Percentiles rank a stretch among this genome's conserved stretches.
phyloP scores from a whole-genome alignment of 2,113 vertebrate genomes.

The Brienomyrus brachyistius region DNA sequence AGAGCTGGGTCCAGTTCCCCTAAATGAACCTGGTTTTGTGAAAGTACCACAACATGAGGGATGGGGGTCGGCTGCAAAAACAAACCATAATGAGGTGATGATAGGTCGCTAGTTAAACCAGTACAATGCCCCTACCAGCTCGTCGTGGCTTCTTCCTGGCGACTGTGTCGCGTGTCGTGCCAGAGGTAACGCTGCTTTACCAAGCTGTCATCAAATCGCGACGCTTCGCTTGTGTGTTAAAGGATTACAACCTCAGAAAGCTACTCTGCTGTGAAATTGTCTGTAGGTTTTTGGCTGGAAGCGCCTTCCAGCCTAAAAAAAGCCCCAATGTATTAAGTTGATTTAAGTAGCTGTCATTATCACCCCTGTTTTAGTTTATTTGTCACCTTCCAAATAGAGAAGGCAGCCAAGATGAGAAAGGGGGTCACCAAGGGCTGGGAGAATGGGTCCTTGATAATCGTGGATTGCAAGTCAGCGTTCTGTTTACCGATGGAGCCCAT shows the following conservation, averaged over 20 bases:
- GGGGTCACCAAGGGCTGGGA: background rate
- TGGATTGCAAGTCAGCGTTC: background rate
- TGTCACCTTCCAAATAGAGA: background rate
- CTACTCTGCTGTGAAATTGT: conserved; percentile 11
- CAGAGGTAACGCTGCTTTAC: background rate
- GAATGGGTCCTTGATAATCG: background rate
- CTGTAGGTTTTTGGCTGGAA: conserved; percentile 10
- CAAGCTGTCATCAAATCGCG: conserved; percentile 12
- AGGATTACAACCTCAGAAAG: conserved; percentile 20
- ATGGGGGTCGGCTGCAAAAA: background rate
- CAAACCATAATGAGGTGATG: background rate
- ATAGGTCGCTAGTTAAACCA: background rate
- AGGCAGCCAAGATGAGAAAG: background rate
- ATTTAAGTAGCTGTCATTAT: conserved; percentile 11
- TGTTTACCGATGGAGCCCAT: background rate
- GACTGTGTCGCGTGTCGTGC: background rate
- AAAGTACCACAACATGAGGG: background rate
- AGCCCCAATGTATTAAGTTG: background rate
- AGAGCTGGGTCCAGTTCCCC: background rate
- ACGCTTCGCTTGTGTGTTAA: conserved; percentile 15
- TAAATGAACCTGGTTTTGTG: background rate
- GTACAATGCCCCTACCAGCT: background rate
- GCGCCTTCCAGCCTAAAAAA: background rate
- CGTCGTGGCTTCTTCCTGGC: background rate
- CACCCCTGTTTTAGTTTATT: background rate